Evolutionary conservation across 2,113 vertebrate genomes (phyloP).

Genomic region (Oreocharis arfaki): DNA sequence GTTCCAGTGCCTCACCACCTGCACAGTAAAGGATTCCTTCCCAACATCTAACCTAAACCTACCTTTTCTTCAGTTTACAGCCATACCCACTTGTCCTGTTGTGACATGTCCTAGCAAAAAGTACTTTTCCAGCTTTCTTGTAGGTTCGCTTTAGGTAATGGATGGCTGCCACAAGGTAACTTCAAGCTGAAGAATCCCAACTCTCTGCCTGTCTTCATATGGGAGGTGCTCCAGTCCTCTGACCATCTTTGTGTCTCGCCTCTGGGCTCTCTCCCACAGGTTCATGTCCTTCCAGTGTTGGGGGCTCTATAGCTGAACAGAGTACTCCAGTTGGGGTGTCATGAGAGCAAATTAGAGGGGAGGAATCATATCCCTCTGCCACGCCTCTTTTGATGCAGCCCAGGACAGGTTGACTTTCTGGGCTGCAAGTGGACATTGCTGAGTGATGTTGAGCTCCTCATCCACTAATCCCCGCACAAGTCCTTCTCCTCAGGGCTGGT

Average conservation of each 20-base stretch:
- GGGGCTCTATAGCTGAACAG: background rate
- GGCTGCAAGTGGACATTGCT: background rate
- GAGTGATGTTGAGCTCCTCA: background rate
- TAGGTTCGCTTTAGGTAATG: background rate
- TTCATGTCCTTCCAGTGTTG: background rate
- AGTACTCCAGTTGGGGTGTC: background rate
- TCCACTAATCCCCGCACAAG: background rate
- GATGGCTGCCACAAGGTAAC: background rate
- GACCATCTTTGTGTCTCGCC: accelerated
- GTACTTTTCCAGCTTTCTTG: background rate
- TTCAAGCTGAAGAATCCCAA: background rate
- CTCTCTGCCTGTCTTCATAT: background rate
- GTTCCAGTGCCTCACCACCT: background rate
- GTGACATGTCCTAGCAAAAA: background rate
- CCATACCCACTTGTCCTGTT: background rate
- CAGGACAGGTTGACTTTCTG: background rate
- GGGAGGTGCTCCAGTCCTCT: background rate
- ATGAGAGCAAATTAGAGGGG: background rate
- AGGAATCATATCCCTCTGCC: background rate
- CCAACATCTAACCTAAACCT: background rate
- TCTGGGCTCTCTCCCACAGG: background rate
- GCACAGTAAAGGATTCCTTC: background rate
- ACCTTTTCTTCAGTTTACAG: background rate
- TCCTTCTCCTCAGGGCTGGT: background rate
- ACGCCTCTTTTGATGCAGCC: background rate